A percentile compares a stretch with the other conserved stretches of the same genome.
phyloP scores from a whole-genome alignment of 1,140 invertebrate genomes.

The Cotesia glomerata region DNA sequence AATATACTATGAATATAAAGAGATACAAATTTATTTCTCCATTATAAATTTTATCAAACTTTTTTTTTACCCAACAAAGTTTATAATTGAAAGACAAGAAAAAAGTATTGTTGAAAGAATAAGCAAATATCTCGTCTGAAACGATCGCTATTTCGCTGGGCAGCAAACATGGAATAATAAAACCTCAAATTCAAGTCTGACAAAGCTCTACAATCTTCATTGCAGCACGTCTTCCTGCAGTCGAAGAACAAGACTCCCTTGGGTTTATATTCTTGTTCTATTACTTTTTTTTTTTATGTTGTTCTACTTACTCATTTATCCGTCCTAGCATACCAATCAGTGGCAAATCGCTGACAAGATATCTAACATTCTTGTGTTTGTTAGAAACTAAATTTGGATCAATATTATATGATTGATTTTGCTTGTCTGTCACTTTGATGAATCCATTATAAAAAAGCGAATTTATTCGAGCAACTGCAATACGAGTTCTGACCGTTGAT shows the following conservation, averaged over 20 bases:
- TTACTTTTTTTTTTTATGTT: conserved; percentile 19
- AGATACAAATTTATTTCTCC: too few species aligned
- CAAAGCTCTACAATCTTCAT: conserved; percentile 18
- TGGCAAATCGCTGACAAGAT: conserved; percentile 28
- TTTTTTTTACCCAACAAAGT: too few species aligned
- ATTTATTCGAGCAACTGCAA: too few species aligned
- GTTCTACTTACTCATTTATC: conserved; percentile 1
- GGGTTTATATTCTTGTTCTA: conserved; percentile 35
- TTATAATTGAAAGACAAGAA: background rate
- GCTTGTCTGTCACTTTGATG: too few species aligned
- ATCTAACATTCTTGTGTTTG: too few species aligned
- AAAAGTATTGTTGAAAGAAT: background rate
- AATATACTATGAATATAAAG: too few species aligned
- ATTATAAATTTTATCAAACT: too few species aligned
- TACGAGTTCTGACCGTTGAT: too few species aligned
- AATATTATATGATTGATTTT: too few species aligned
- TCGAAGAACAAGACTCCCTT: conserved; percentile 16
- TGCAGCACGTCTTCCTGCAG: conserved; percentile 25
- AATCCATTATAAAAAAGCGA: too few species aligned
- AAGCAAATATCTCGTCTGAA: conserved; percentile 14
- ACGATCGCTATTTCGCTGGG: conserved; percentile 22
- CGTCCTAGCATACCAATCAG: conserved; percentile 32
- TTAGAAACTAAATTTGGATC: too few species aligned
- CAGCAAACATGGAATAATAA: conserved; percentile 35
- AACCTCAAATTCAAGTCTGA: conserved; percentile 10